These are phyloP conservation scores for Trachops cirrhosus DNA, from an alignment of 2,797 vertebrate genomes.

Conservation along the genomic window DNA sequence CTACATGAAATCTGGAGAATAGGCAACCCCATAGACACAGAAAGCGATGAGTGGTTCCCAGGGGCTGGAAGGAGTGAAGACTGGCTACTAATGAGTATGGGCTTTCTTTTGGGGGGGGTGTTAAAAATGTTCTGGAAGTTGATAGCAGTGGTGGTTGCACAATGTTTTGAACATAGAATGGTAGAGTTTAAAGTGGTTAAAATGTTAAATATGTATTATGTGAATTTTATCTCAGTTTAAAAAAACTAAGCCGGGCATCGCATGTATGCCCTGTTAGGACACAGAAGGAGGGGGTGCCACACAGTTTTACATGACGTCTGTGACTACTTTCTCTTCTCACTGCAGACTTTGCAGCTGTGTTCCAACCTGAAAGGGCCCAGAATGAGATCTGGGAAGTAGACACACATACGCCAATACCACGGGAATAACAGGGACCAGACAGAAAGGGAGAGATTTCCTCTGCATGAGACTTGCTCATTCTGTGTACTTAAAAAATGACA, in stretches of 20 bases:
- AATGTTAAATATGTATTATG: neutral
- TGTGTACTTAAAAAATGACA: neutral
- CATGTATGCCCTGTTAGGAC: neutral
- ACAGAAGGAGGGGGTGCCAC: neutral
- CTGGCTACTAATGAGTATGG: neutral
- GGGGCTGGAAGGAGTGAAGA: neutral
- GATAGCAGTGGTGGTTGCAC: neutral
- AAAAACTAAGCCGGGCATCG: neutral
- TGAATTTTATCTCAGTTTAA: neutral
- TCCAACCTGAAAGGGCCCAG: neutral
- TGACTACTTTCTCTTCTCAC: neutral
- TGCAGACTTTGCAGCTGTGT: neutral
- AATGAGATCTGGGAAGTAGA: neutral
- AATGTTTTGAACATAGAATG: neutral
- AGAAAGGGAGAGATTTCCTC: neutral
- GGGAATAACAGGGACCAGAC: neutral
- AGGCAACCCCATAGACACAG: neutral
- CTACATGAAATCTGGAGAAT: neutral
- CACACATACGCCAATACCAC: rapidly evolving
- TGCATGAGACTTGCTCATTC: neutral
- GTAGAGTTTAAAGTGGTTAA: neutral
- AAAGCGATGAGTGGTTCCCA: neutral
- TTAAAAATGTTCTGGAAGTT: neutral
- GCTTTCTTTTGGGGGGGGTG: neutral
- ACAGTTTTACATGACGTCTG: neutral